Conservation (phyloP, 35 echinoderm and acorn worm species). For the Lytechinus pictus region DNA sequence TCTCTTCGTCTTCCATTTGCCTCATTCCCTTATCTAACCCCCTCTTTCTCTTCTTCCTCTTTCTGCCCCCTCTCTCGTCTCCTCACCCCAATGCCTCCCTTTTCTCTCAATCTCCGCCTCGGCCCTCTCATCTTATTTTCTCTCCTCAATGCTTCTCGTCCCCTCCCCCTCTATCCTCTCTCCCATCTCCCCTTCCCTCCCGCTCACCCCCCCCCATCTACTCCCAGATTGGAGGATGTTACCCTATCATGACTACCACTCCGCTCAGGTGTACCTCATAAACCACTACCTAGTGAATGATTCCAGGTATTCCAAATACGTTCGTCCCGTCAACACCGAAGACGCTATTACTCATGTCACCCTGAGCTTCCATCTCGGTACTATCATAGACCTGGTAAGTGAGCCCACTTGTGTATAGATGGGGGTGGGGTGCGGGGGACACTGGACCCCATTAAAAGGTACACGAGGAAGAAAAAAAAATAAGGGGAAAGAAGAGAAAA, state of each 20-base stretch:
- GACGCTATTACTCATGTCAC: neutral
- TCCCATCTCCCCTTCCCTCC: neutral
- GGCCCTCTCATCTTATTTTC: neutral
- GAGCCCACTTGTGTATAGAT: no score
- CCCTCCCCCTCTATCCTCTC: neutral
- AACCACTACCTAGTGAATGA: conserved; percentile 23
- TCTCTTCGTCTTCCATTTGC: no score
- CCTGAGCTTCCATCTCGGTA: conserved; percentile 27
- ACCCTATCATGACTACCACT: neutral
- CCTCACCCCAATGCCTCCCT: neutral
- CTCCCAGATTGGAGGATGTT: neutral
- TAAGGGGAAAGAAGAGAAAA: no score
- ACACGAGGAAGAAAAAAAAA: no score
- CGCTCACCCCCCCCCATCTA: neutral
- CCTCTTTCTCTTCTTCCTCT: neutral
- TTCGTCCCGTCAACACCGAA: neutral
- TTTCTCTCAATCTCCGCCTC: neutral
- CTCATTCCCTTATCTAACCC: neutral
- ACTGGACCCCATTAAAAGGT: no score
- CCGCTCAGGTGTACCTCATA: neutral
- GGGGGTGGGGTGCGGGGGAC: no score
- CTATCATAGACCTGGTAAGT: conserved; percentile 54
- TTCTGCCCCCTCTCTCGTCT: no score
- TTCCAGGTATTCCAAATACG: conserved; percentile 41
- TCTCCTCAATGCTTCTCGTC: neutral